Conservation (phyloP, 2,888 invertebrate species). For the Brenthis daphne region DNA sequence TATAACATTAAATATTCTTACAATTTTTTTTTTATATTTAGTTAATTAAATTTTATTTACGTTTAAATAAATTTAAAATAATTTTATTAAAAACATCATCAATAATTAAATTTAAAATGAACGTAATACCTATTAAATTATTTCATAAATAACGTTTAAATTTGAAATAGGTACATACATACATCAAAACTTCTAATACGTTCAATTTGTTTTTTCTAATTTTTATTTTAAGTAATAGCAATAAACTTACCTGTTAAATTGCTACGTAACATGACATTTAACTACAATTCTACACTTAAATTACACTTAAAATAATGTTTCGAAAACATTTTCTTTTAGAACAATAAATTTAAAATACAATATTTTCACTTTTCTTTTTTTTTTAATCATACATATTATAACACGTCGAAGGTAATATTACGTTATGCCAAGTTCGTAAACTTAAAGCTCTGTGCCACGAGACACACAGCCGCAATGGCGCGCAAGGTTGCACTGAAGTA, state of each 20-base stretch:
- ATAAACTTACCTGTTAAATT: conserved; percentile 4
- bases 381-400: conserved; percentile 1
- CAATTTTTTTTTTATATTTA: too few relatives aligned
- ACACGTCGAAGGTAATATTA: conserved; percentile 14
- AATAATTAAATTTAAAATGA: too few relatives aligned
- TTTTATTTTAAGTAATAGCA: not conserved
- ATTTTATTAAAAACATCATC: too few relatives aligned
- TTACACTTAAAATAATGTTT: conserved; percentile 10
- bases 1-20: too few relatives aligned
- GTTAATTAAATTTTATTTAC: too few relatives aligned
- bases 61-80: too few relatives aligned
- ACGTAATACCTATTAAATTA: too few relatives aligned
- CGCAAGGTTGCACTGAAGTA: conserved; percentile 67
- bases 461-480: conserved; percentile 54
- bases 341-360: conserved; percentile 1
- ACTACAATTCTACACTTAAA: conserved; percentile 3
- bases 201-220: too few relatives aligned
- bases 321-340: not conserved
- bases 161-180: too few relatives aligned
- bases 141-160: too few relatives aligned
- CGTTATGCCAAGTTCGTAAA: conserved; percentile 53
- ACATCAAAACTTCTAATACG: too few relatives aligned
- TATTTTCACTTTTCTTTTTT: conserved; percentile 4
- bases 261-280: not conserved
- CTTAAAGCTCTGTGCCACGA: conserved; percentile 45